Base-by-base conservation (phyloP, 53 echinoderm and acorn worm species). In the Echinarachnius parma region DNA sequence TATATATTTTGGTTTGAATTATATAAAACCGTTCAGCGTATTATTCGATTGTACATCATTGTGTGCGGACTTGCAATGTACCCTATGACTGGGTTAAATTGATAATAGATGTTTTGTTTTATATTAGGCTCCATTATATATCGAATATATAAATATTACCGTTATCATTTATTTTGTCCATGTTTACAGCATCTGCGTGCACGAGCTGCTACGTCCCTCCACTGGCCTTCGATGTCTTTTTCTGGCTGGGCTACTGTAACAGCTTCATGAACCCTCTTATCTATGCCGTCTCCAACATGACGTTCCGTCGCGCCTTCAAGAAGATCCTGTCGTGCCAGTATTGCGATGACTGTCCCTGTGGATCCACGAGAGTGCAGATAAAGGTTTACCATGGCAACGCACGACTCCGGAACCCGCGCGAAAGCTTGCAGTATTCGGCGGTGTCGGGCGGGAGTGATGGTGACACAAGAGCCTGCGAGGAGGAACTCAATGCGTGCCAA, bases 241-340 rank as follows among this genome's bases (percentile, higher is more conserved):
- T 92, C 56, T 93, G 93, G 93, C 80, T 93, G 0, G 89, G 93
- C 18, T 93, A 93, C 61, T 93, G 89, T 42, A 93, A 93, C 74
- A 86, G 86, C 53, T 93, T 80, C 58, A 76, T 92, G 31, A 92
- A 92, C 31, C 93, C 89, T 1, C 75, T 89, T 5, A 92, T 89
- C 29, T 89, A 93, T 48, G 89, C 86, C 4, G 79, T 86, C 58
- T 86, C 93, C 27, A 93, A 93, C 62, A 62, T 72, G 36, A 82
- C 86, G 26, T 93, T 93, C 42, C 75, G 83, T 0, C 53, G 77
- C 29, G 92, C 92, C 21, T 92, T 88, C 60, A 82, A 62, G 60
- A 76, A 82, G 48, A 60, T 86, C 28, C 57, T 86, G 2, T 66
- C 82, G 22, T 86, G 81, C 42, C 77, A 76, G 22, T 85, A 80